These are phyloP conservation scores for Sarcophaga peregrina DNA, from an alignment of 1,140 invertebrate species.

Conservation along the genomic window DNA sequence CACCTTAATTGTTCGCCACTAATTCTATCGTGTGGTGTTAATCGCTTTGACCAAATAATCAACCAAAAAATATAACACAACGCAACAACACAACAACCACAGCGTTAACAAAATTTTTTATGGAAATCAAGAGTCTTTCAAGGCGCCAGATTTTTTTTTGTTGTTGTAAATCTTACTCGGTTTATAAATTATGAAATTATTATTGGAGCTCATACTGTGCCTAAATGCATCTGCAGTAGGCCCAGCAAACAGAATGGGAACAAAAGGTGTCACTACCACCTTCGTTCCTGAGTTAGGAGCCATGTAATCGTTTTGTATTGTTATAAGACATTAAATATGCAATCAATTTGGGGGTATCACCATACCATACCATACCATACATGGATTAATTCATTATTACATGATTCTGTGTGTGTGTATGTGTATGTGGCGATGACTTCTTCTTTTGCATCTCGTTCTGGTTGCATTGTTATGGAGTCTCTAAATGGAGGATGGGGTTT, in stretches of 20 bases:
- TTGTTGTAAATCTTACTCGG: not conserved
- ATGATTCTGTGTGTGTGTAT: not conserved
- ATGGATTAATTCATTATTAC: not conserved
- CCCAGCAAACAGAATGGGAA: not conserved
- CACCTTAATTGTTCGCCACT: slow-evolving; percentile 4
- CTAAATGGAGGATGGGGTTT: not conserved
- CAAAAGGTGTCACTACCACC: not conserved
- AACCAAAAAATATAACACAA: not conserved
- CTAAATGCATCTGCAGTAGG: slow-evolving; percentile 11
- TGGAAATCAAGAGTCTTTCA: not conserved
- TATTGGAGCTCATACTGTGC: slow-evolving; percentile 23
- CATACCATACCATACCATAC: no score
- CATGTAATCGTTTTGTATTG: not conserved
- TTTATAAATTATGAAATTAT: slow-evolving; percentile 40
- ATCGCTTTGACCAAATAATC: slow-evolving; percentile 1
- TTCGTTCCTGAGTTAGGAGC: not conserved
- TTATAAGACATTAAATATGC: not conserved
- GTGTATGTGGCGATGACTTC: not conserved
- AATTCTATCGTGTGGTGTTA: slow-evolving; percentile 23
- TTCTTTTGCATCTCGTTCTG: no score
- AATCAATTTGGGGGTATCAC: not conserved
- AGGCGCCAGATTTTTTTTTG: not conserved
- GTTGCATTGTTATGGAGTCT: no score
- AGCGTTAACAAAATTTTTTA: no score
- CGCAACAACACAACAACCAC: not conserved